Evolutionary conservation across 2,113 vertebrate species (phyloP), one percentile per base, ranked within the genome.

Genomic region (Macrotis lagotis): DNA sequence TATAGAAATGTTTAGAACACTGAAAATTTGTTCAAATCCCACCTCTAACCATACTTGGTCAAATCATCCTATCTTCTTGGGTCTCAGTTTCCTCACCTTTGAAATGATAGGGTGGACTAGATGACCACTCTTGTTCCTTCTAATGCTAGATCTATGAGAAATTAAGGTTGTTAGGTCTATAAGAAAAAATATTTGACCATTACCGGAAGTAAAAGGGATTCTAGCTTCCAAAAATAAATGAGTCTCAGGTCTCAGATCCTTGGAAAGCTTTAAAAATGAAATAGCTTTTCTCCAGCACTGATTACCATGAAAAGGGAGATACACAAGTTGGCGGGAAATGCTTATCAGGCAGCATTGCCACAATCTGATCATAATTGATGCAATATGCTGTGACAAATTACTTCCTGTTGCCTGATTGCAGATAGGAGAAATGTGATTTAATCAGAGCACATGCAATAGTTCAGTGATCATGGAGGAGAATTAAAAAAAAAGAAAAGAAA

Each of bases 351-450:
- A 90, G 89, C 93, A 97, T 53, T 90, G 91, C 96, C 93, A 94
- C 95, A 22, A 28, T 88, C 93, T 91, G 92, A 92, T 95, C 94
- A 48, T 96, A 94, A 97, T 12, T 59, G 94, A 92, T 55, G 97
- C 90, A 90, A 37, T 28, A 94, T 92, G 89, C 96, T 90, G 91
- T 93, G 94, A 92, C 90, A 16, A 89, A 95, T 55, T 94, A 51
- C 94, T 95, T 96, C 96, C 97, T 95, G 95, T 91, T 92, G 95
- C 97, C 97, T 95, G 96, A 93, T 91, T 94, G 94, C 31, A 0
- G 92, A 89, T 89, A 59, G 95, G 94, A 91, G 92, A 89, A 89
- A 48, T n/a, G 83, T 25, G 94, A 95, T 91, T 94, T 92, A 90
- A 91, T 95, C 91, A 94, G 95, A 90, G 88, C 88, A 2, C 51